Evolutionary conservation across 2,113 vertebrate genomes (phyloP).

Genomic region (Calidris pygmaea): DNA sequence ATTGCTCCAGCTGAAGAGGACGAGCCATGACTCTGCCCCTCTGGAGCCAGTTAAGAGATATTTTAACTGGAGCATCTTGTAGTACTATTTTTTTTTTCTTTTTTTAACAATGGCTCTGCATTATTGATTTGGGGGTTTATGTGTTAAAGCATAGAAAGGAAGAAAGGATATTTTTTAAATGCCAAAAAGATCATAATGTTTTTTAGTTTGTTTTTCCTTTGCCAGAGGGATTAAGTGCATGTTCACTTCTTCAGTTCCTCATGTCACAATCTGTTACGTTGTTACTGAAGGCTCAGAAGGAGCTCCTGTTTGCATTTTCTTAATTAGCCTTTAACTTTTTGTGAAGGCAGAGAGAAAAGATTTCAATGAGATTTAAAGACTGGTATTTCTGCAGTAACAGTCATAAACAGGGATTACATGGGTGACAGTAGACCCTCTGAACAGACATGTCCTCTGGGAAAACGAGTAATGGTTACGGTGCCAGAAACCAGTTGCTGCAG

Average conservation of each 20-base stretch:
- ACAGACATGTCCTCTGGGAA: not conserved
- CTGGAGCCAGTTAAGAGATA: constrained; percentile 50
- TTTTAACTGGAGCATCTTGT: constrained; percentile 17
- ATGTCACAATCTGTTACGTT: not conserved
- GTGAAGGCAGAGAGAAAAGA: not conserved
- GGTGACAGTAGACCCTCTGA: not conserved
- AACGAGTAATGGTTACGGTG: not conserved
- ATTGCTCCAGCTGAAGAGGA: constrained; percentile 8
- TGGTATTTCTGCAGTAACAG: not conserved
- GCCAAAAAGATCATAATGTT: not conserved
- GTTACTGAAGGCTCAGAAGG: not conserved
- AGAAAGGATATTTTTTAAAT: constrained; percentile 25
- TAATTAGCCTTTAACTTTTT: constrained; percentile 26
- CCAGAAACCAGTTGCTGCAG: not conserved
- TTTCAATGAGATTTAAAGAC: not conserved
- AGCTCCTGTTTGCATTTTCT: constrained; percentile 14
- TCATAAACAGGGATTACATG: not conserved
- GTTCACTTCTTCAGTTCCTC: not conserved
- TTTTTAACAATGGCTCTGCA: not conserved
- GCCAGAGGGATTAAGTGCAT: not conserved
- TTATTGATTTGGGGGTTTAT: constrained; percentile 42
- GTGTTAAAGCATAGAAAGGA: not conserved
- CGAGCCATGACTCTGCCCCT: not conserved
- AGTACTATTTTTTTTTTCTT: not conserved
- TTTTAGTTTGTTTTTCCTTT: constrained; percentile 15